Evolutionary conservation across 2,888 invertebrate genomes (phyloP).

Genomic region (Selenia dentaria): DNA sequence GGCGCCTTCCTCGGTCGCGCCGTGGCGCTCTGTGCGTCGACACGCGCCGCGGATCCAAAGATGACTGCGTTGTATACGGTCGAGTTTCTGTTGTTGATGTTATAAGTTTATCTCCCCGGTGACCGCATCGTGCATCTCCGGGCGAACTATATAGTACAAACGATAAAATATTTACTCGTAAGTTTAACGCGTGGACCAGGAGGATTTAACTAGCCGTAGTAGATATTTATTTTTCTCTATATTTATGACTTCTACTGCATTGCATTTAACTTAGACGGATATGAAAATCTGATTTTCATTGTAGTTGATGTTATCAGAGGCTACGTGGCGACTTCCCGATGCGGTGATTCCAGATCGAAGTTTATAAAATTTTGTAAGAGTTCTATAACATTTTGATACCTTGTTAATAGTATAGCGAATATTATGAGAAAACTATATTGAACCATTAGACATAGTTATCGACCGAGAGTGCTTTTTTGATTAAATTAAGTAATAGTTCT

Average conservation of each 20-base stretch:
- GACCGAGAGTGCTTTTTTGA: conserved; percentile 78
- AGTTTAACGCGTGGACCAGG: conserved; percentile 78
- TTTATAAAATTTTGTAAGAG: conserved; percentile 15
- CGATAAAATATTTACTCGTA: conserved; percentile 70
- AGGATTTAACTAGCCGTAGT: conserved; percentile 69
- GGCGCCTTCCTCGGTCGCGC: not conserved
- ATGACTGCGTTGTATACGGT: conserved; percentile 71
- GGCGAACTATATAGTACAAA: conserved; percentile 77
- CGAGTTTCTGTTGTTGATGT: conserved; percentile 62
- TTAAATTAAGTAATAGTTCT: conserved; percentile 62
- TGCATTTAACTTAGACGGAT: conserved; percentile 73
- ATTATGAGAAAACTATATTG: conserved; percentile 40
- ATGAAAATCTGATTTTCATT: conserved; percentile 69
- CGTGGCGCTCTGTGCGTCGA: not conserved
- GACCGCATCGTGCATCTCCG: conserved; percentile 26
- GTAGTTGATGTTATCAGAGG: conserved; percentile 33
- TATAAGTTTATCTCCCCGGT: conserved; percentile 31
- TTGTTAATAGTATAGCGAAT: conserved; percentile 34
- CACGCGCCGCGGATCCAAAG: conserved; percentile 61
- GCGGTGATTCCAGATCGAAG: conserved; percentile 25
- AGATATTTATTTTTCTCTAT: conserved; percentile 76
- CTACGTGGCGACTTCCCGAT: conserved; percentile 33
- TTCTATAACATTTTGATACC: conserved; percentile 41
- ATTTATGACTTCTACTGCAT: conserved; percentile 66
- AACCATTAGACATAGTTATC: conserved; percentile 38